Base-by-base conservation (phyloP, 2,888 invertebrate species). In the Brenthis hecate region DNA sequence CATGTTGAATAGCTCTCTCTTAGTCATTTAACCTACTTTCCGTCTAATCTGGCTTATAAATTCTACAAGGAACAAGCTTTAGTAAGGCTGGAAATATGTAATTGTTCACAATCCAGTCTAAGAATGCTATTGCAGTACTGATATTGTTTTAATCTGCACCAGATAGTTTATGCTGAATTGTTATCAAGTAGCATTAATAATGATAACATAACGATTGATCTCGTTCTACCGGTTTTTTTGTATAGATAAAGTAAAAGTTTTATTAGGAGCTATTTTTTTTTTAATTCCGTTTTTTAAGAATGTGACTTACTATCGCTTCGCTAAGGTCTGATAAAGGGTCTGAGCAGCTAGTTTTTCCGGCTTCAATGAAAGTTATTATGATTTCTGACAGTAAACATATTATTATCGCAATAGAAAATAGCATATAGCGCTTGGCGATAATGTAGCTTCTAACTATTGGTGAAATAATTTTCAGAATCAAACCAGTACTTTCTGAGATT, bases 1-100 rank as follows among this genome's bases (percentile, higher is more conserved):
- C 51, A 54, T 47, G 54, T 54, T 66, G 36, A 64, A 57, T 56
- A 57, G 50, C 56, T 64, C 63, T 56, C 43, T 61, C 54, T 73
- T 68, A 70, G 72, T 73, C 72, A 70, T 62, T 65, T 66, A 70
- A 69, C 68, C 68, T 61, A 68, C 66, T 68, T 68, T 65, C 66
- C 57, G 65, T 63, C 56, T 53, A 66, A 66, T 70, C 68, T 68
- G 32, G 62, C 66, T 55, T 66, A 70, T 62, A 73, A 73, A 73
- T 72, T 68, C 61, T 28, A 19, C 55, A 69, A 70, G 73, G 68
- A 55, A 72, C 72, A 68, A 32, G 72, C 68, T 73, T 73, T 73
- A 70, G 69, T 61, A 72, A 70, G 66, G 62, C 64, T 36, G 56
- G 51, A 63, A 47, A 57, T 66, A 60, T 66, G 63, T 63, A 65